These are phyloP conservation scores for Nyctalus aviator DNA, from an alignment of 2,797 vertebrate genomes.

Conservation along the genomic window DNA sequence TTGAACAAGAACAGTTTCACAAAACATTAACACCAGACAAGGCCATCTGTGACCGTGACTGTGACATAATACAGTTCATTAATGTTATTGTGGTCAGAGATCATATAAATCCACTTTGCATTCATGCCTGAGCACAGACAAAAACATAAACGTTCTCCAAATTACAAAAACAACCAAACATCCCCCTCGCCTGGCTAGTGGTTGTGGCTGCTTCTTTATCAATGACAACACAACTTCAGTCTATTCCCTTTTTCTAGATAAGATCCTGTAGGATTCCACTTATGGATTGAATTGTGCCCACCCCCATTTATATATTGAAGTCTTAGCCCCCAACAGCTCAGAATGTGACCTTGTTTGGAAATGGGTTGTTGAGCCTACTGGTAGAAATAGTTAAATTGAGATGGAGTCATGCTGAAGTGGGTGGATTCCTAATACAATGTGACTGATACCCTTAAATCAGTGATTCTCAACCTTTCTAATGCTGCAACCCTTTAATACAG, in stretches of 20 bases:
- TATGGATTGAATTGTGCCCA: neutral
- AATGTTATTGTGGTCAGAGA: neutral
- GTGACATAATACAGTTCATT: neutral
- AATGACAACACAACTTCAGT: neutral
- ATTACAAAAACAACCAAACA: neutral
- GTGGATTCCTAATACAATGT: neutral
- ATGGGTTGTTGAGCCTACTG: neutral
- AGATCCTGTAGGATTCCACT: neutral
- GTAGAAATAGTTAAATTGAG: neutral
- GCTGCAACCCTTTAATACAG: too few species aligned
- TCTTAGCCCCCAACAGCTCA: neutral
- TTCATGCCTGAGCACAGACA: neutral
- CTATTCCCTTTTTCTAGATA: neutral
- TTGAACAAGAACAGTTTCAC: neutral
- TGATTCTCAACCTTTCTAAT: too few species aligned
- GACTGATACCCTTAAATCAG: neutral
- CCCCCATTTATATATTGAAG: neutral
- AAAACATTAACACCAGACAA: neutral
- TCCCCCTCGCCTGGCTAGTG: neutral
- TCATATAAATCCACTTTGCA: neutral
- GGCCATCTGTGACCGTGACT: neutral
- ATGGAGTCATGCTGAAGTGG: neutral
- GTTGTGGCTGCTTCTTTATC: neutral
- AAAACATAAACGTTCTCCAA: neutral
- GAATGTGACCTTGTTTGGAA: neutral